Conservation (phyloP, 2,113 vertebrate genomes). For the Camelus bactrianus region DNA sequence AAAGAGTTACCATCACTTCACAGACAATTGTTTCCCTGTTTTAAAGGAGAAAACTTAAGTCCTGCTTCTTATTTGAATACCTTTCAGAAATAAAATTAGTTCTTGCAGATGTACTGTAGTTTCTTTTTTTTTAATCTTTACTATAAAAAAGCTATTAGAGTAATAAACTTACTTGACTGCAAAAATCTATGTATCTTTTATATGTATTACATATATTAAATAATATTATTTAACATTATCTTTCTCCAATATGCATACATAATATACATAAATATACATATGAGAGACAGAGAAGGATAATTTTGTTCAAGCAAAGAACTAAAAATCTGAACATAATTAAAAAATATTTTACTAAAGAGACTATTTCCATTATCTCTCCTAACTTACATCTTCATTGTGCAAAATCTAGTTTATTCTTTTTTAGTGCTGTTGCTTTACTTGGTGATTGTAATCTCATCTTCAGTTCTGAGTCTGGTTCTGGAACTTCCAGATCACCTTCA, state of each 20-base stretch:
- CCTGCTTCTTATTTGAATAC: background rate
- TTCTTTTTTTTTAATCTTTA: background rate
- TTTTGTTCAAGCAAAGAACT: background rate
- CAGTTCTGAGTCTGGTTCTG: slow-evolving; percentile 63
- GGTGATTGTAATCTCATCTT: slow-evolving; percentile 86
- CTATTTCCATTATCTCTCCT: background rate
- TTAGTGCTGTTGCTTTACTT: slow-evolving; percentile 88
- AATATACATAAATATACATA: background rate
- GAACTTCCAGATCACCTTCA: slow-evolving; percentile 87
- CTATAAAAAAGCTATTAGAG: background rate
- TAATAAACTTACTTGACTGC: background rate
- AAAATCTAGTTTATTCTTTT: slow-evolving; percentile 92
- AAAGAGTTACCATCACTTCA: background rate
- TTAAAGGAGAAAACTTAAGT: background rate
- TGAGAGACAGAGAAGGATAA: background rate
- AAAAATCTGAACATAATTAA: background rate
- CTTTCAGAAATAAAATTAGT: background rate
- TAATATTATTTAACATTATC: background rate
- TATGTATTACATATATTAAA: background rate
- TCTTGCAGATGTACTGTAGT: background rate
- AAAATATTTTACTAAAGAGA: background rate
- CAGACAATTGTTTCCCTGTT: background rate
- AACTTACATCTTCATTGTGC: slow-evolving; percentile 80
- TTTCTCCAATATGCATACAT: too few relatives aligned
- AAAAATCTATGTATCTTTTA: background rate